phyloP scores from a whole-genome alignment of 2,888 invertebrate species.

The Caenorhabditis panamensis region DNA sequence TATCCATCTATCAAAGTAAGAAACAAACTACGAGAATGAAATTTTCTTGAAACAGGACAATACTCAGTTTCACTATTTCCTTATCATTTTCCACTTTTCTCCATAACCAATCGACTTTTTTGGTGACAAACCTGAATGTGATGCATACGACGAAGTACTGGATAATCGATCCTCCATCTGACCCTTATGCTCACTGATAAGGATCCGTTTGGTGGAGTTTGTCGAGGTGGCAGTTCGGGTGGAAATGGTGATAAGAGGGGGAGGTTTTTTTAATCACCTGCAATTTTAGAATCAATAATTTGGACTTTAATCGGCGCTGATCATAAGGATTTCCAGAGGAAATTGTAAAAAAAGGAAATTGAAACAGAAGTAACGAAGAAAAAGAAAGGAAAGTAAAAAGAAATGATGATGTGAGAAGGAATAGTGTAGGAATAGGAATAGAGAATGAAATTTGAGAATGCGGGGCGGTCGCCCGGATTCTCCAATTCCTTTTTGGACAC shows the following conservation, averaged over 20 bases:
- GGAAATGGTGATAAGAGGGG: not conserved
- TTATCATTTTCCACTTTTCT: no score
- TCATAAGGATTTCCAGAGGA: not conserved
- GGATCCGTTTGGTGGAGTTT: no score
- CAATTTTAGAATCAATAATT: not conserved
- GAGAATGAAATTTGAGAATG: slow-evolving; percentile 36
- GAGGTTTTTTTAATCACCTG: slow-evolving; percentile 34
- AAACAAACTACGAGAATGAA: no score
- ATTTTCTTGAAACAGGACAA: no score
- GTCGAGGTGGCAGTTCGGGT: no score
- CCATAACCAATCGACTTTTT: no score
- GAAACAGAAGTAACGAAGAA: not conserved
- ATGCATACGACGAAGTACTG: slow-evolving; percentile 40
- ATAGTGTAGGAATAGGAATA: not conserved
- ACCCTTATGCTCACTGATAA: not conserved
- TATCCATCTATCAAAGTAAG: no score
- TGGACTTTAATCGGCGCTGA: no score
- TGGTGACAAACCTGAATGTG: slow-evolving; percentile 36
- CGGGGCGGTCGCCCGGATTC: slow-evolving; percentile 5
- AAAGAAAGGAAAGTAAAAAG: slow-evolving; percentile 5
- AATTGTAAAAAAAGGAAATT: no score
- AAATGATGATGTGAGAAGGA: not conserved
- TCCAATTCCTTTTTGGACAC: slow-evolving; percentile 30
- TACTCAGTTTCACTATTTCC: no score
- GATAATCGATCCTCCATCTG: slow-evolving; percentile 59